Evolutionary conservation across 1,140 invertebrate species (phyloP), one percentile per base, ranked within the genome.

Genomic region (Lasioglossum baleicum): DNA sequence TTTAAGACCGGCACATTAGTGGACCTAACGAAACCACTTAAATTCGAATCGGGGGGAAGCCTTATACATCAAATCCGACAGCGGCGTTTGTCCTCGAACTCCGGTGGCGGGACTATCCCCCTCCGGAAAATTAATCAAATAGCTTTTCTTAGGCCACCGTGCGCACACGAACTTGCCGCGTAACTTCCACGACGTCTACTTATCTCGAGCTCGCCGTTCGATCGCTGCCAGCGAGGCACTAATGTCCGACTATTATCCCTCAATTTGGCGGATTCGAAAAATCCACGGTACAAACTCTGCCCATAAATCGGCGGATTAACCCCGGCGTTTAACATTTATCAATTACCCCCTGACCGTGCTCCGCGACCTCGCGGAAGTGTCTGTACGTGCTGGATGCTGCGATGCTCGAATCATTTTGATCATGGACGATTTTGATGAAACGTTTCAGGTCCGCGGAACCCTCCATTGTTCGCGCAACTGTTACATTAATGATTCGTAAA

Each of bases 241-340:
- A 90, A 84, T 78, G 87, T 74, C 77, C 75, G 81, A 79, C 85
- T 90, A 92, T 92, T 92, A 92, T 92, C 88, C 92, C 87, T 92
- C 90, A 91, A 92, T 91, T 92, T 92, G 87, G 81, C 74, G 65
- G 61, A 83, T 78, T 72, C 42, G 69, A 90, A 92, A 88, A 90
- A 89, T 83, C 75, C 81, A 84, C 83, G 77, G 68, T 81, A 80
- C 83, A 88, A 85, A 90, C 73, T 85, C 67, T 75, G 81, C 82
- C 76, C 91, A 91, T 93, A 92, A 93, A 92, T 93, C 90, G 89
- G 73, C 87, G 88, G 91, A 92, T 92, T 93, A 92, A 92, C 88
- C 91, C 81, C 80, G 51, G 61, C 88, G 87, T 91, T 92, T 90
- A 92, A 89, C 91, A 90, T 92, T 26, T 92, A 93, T 93, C 92